A percentile compares a stretch with the other conserved stretches of the same genome.
Conservation (phyloP, 2,888 invertebrate genomes). For the Galeruca laticollis region DNA sequence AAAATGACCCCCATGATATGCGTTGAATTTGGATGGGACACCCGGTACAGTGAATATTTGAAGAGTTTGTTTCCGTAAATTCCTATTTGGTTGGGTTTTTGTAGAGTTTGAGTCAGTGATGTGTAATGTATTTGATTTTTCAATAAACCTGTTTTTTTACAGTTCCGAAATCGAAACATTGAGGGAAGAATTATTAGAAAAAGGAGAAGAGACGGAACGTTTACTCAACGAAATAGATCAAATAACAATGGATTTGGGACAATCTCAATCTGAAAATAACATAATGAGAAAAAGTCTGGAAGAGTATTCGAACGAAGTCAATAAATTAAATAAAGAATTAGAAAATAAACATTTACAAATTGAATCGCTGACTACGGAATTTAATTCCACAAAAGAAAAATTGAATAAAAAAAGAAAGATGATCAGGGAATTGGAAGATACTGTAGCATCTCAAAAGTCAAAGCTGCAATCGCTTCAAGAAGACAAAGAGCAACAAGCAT, state of each 20-base stretch:
- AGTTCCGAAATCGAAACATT: slow-evolving; percentile 19
- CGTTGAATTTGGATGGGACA: too few species aligned
- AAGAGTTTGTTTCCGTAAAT: too few species aligned
- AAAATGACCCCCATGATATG: too few species aligned
- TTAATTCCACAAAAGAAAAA: slow-evolving; percentile 50
- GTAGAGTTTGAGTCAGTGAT: too few species aligned
- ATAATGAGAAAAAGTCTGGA: slow-evolving; percentile 38
- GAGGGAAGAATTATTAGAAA: slow-evolving; percentile 56
- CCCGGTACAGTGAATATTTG: too few species aligned
- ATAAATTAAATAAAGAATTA: slow-evolving; percentile 41
- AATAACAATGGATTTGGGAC: slow-evolving; percentile 17
- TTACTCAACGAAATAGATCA: slow-evolving; percentile 62
- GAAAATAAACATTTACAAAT: slow-evolving; percentile 40
- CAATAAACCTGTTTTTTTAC: too few species aligned
- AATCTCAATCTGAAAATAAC: slow-evolving; percentile 27
- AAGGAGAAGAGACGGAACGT: slow-evolving; percentile 69
- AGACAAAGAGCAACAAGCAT: slow-evolving; percentile 52
- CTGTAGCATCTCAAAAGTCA: slow-evolving; percentile 39
- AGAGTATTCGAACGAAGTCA: slow-evolving; percentile 33
- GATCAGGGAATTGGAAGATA: slow-evolving; percentile 47
- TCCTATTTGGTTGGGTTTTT: too few species aligned
- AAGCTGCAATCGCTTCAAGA: slow-evolving; percentile 56
- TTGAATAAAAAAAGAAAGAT: slow-evolving; percentile 53
- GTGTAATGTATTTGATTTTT: too few species aligned
- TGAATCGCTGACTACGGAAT: slow-evolving; percentile 46